Evolutionary conservation across 2,113 vertebrate genomes (phyloP).

Genomic region (Prunella himalayana): DNA sequence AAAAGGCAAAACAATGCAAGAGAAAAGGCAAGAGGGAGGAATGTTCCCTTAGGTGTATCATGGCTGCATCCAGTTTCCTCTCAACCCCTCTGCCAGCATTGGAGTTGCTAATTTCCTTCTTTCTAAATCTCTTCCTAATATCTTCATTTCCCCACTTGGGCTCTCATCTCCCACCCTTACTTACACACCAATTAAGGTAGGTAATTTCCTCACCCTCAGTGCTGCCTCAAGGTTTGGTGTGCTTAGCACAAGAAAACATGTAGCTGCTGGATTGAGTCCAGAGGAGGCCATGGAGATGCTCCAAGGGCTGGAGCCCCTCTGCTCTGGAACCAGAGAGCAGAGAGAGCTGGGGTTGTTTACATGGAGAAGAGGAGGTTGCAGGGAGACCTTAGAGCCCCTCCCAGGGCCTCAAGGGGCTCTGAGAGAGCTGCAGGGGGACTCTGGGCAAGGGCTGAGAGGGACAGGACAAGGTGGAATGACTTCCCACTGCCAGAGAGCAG

Average conservation of each 20-base stretch:
- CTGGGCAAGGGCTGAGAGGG: neutral
- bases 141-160: neutral
- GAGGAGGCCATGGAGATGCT: neutral
- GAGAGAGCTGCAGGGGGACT: neutral
- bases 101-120: neutral
- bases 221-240: neutral
- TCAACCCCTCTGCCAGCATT: neutral
- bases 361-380: neutral
- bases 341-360: neutral
- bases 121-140: neutral
- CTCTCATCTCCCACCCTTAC: neutral
- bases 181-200: neutral
- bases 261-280: neutral
- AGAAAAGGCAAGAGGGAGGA: neutral
- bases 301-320: neutral
- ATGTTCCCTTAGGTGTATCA: neutral
- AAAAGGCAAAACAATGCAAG: neutral
- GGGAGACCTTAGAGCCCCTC: neutral
- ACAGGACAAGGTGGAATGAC: neutral
- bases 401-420: neutral
- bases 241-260: neutral
- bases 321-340: neutral
- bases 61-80: neutral
- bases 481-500: neutral
- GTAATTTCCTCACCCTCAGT: neutral